These are phyloP conservation scores for Muraenolepis orangiensis DNA, from an alignment of 2,797 vertebrate species.

Conservation along the genomic window DNA sequence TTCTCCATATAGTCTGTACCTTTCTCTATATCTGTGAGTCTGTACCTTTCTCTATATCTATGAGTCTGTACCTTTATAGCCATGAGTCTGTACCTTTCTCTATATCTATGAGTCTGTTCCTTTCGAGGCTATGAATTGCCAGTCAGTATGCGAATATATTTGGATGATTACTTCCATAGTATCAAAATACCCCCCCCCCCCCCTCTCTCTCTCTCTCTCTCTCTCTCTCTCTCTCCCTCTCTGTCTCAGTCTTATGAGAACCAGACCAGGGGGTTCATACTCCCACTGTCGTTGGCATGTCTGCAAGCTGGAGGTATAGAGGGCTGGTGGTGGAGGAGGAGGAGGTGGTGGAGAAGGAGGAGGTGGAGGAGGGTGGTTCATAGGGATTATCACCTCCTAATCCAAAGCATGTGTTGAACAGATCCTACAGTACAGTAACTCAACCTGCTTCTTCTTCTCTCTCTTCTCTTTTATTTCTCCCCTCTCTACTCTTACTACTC, in stretches of 20 bases:
- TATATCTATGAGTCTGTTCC: neutral
- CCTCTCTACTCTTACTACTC: slow-evolving; percentile 44
- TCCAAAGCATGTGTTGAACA: slow-evolving; percentile 72
- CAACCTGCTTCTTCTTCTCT: slow-evolving; percentile 53
- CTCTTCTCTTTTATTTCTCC: slow-evolving; percentile 35
- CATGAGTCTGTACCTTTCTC: neutral
- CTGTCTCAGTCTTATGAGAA: neutral
- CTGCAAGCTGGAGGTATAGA: slow-evolving; percentile 20
- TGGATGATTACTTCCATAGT: neutral
- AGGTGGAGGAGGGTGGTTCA: slow-evolving; percentile 59
- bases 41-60: neutral
- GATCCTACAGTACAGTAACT: slow-evolving; percentile 58
- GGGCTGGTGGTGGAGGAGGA: slow-evolving; percentile 38
- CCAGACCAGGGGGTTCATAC: neutral
- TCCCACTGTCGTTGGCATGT: neutral
- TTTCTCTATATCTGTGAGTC: neutral
- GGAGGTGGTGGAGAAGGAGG: slow-evolving; percentile 57
- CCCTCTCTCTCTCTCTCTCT: too few relatives aligned
- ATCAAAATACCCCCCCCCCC: neutral
- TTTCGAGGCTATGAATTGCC: neutral
- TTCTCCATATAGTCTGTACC: neutral
- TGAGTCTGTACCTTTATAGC: neutral
- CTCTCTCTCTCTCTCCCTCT: neutral
- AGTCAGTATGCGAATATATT: neutral
- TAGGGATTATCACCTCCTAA: slow-evolving; percentile 77